Conservation (phyloP, 2,113 vertebrate species). For the Mormyrus iriodes region DNA sequence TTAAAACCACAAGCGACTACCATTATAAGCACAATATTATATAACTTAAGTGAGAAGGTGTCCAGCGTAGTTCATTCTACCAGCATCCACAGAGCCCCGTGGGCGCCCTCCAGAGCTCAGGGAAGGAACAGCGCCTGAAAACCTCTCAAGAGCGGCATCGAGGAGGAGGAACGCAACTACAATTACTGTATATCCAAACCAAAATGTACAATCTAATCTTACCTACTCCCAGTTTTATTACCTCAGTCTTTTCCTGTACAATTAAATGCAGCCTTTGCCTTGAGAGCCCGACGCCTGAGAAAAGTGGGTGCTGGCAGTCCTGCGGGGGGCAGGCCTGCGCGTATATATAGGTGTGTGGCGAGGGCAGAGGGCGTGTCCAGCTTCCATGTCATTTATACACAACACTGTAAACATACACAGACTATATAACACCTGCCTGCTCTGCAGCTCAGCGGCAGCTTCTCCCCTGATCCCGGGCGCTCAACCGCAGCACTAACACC, state of each 20-base stretch:
- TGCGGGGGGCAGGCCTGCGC: slow-evolving; percentile 43
- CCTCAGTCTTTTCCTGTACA: slow-evolving; percentile 67
- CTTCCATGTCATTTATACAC: slow-evolving; percentile 95
- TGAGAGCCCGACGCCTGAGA: slow-evolving; percentile 55
- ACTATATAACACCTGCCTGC: slow-evolving; percentile 99
- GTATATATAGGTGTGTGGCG: slow-evolving; percentile 52
- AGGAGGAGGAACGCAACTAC: slow-evolving; percentile 38
- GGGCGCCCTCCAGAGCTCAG: background rate
- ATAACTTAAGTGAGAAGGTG: slow-evolving; percentile 10
- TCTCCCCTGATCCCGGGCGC: slow-evolving; percentile 56
- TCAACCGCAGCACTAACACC: slow-evolving; percentile 66
- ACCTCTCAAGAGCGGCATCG: background rate
- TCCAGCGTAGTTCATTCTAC: slow-evolving; percentile 18
- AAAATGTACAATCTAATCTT: slow-evolving; percentile 87
- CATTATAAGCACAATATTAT: slow-evolving; percentile 9
- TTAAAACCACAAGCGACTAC: slow-evolving; percentile 12
- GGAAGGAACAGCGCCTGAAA: slow-evolving; percentile 2
- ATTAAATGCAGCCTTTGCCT: slow-evolving; percentile 62
- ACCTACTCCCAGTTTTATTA: slow-evolving; percentile 58
- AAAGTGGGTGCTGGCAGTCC: slow-evolving; percentile 58
- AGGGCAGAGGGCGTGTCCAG: slow-evolving; percentile 44
- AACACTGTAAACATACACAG: slow-evolving; percentile 99
- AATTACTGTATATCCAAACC: slow-evolving; percentile 71
- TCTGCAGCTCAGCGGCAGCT: slow-evolving; percentile 57
- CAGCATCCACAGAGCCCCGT: background rate